A percentile compares a stretch with the other conserved stretches of the same genome.
Evolutionary conservation across 2,113 vertebrate genomes (phyloP).

Genomic region (Mus musculus): DNA sequence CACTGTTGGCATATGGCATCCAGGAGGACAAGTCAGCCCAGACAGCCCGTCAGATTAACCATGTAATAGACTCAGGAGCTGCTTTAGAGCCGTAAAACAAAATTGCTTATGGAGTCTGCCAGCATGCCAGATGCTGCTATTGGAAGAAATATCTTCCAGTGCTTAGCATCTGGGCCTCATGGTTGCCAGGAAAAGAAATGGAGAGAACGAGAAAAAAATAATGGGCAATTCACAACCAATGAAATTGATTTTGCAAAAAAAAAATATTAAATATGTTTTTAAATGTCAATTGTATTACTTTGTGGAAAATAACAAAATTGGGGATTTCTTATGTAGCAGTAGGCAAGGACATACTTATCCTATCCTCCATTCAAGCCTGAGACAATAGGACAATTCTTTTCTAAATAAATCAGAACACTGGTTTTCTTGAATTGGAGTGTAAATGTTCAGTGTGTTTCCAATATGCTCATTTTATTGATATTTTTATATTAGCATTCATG

Average conservation of each 20-base stretch:
- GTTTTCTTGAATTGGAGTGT: constrained; percentile 62
- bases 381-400: constrained; percentile 56
- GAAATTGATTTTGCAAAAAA: constrained; percentile 47
- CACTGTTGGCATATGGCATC: constrained; percentile 85
- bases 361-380: background rate
- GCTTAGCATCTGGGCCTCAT: constrained; percentile 84
- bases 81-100: constrained; percentile 86
- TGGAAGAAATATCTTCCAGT: constrained; percentile 85
- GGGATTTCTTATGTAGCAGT: background rate
- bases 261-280: background rate
- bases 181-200: constrained; percentile 65
- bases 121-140: constrained; percentile 84
- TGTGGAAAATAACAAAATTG: constrained; percentile 53
- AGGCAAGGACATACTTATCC: background rate
- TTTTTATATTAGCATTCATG: constrained; percentile 65
- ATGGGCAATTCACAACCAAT: constrained; percentile 27
- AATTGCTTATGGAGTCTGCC: constrained; percentile 86
- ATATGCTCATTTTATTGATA: constrained; percentile 68
- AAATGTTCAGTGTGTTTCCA: constrained; percentile 70
- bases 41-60: constrained; percentile 86
- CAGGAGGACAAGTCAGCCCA: constrained; percentile 83
- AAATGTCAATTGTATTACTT: constrained; percentile 46
- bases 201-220: constrained; percentile 54
- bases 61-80: constrained; percentile 87
- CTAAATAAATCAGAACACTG: constrained; percentile 68